phyloP scores from a whole-genome alignment of 2,888 invertebrate genomes.

The Luperina nickerlii region DNA sequence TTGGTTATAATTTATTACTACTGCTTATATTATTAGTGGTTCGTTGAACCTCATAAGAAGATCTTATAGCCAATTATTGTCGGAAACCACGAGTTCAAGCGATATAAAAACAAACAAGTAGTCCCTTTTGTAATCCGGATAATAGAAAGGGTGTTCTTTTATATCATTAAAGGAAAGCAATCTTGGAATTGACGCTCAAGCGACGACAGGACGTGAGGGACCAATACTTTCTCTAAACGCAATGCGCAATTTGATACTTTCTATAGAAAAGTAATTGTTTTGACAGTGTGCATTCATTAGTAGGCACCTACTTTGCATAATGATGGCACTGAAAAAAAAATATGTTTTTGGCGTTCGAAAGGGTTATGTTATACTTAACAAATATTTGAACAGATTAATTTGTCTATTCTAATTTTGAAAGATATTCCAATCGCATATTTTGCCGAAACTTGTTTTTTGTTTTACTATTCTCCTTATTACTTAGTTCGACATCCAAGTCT shows the following conservation, averaged over 20 bases:
- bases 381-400: neutral
- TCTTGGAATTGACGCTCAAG: slow-evolving; percentile 59
- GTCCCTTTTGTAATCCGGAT: slow-evolving; percentile 40
- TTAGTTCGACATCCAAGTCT: neutral
- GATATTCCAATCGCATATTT: too few relatives aligned
- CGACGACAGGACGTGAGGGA: slow-evolving; percentile 53
- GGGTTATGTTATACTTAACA: neutral
- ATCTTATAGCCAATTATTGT: neutral
- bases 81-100: neutral
- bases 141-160: slow-evolving; percentile 46
- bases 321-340: neutral
- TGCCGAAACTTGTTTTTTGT: neutral
- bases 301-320: neutral
- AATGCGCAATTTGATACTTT: slow-evolving; percentile 15
- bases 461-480: too few relatives aligned
- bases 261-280: neutral
- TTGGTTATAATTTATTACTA: neutral
- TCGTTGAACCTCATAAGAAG: neutral
- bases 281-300: neutral
- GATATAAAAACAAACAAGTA: slow-evolving; percentile 8
- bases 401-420: neutral
- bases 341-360: neutral
- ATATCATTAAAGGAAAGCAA: slow-evolving; percentile 58
- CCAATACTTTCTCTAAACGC: slow-evolving; percentile 13
- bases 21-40: neutral